phyloP scores from a whole-genome alignment of 2,797 vertebrate genomes.

The Avahi laniger region DNA sequence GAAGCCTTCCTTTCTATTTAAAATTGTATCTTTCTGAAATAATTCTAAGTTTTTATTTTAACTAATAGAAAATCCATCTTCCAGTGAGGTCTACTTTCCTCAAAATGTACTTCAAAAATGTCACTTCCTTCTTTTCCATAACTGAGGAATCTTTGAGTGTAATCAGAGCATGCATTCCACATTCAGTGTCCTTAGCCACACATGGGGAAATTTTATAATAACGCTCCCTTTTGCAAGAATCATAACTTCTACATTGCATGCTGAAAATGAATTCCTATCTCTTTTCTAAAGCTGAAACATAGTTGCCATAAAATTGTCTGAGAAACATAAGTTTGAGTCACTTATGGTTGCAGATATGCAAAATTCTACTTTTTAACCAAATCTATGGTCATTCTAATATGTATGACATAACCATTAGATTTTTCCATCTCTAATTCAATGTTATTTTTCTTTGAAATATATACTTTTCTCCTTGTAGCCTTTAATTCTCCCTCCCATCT shows the following conservation, averaged over 20 bases:
- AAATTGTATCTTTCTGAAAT: not conserved
- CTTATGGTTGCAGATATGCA: not conserved
- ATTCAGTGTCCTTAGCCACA: not conserved
- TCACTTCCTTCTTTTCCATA: not conserved
- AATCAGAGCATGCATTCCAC: not conserved
- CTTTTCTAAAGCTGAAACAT: not conserved
- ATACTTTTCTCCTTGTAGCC: not conserved
- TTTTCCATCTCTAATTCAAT: not conserved
- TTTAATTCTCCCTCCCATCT: not conserved
- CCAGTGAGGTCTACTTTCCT: not conserved
- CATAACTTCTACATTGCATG: not conserved
- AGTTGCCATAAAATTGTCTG: not conserved
- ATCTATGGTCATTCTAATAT: not conserved
- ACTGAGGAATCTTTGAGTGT: not conserved
- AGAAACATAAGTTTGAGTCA: not conserved
- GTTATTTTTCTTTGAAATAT: not conserved
- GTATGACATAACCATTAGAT: not conserved
- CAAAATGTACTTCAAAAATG: conserved; percentile 3
- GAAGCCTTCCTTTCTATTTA: not conserved
- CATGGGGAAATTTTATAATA: not conserved
- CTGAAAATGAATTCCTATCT: conserved; percentile 1
- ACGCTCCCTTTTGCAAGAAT: conserved; percentile 4
- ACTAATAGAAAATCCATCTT: not conserved
- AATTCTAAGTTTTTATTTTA: conserved; percentile 37
- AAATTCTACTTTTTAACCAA: not conserved